Conservation (phyloP, 2,113 vertebrate species). For the Carassius carassius region DNA sequence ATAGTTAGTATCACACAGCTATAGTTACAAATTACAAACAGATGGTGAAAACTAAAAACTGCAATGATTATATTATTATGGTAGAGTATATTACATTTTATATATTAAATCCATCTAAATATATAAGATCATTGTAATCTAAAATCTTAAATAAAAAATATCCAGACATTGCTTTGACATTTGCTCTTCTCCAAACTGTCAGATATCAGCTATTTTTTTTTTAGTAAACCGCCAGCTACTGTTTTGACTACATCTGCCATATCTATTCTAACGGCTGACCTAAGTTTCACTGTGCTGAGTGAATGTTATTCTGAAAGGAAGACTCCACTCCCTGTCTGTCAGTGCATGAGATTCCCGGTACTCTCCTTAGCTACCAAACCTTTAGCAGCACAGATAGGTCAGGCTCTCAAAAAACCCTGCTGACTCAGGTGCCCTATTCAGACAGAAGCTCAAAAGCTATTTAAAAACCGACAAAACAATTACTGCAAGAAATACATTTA, state of each 20-base stretch:
- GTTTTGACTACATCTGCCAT: not conserved
- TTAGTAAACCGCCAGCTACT: not conserved
- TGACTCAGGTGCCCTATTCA: slow-evolving; percentile 53
- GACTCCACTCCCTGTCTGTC: slow-evolving; percentile 26
- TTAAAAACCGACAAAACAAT: slow-evolving; percentile 52
- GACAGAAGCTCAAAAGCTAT: slow-evolving; percentile 49
- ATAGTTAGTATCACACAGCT: no score
- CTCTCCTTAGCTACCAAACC: slow-evolving; percentile 28
- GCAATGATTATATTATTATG: not conserved
- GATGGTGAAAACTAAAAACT: no score
- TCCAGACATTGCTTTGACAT: not conserved
- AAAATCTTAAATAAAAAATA: not conserved
- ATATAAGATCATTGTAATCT: not conserved
- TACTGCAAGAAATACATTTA: slow-evolving; percentile 56
- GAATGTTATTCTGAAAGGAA: slow-evolving; percentile 31
- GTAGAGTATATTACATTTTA: not conserved
- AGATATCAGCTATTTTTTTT: not conserved
- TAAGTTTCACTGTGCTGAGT: slow-evolving; percentile 23
- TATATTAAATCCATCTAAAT: not conserved
- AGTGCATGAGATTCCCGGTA: slow-evolving; percentile 11
- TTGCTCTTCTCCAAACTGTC: not conserved
- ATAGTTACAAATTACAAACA: no score
- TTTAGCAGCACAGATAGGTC: slow-evolving; percentile 57
- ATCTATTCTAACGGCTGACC: slow-evolving; percentile 4
- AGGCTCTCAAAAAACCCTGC: slow-evolving; percentile 60